A percentile compares a stretch with the other conserved stretches of the same genome.
These are phyloP conservation scores for Invenusta paracnida DNA, from an alignment of 2,888 invertebrate genomes.

Conservation along the genomic window DNA sequence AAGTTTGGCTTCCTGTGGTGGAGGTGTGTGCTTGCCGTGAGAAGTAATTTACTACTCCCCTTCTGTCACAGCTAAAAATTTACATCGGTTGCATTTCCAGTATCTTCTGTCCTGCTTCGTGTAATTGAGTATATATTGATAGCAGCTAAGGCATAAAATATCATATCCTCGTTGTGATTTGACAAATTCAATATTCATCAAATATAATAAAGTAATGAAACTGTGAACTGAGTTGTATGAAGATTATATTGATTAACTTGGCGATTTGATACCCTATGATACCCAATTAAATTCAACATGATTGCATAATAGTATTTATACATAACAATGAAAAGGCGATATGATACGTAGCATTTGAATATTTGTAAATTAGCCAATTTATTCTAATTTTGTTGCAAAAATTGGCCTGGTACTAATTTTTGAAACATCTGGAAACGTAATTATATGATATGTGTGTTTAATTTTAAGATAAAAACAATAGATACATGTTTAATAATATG, in stretches of 20 bases:
- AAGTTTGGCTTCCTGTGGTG: neutral
- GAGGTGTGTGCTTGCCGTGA: neutral
- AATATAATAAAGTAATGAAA: neutral
- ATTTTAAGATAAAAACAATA: too few relatives aligned
- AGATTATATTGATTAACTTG: too few relatives aligned
- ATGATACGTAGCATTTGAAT: too few relatives aligned
- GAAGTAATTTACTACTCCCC: neutral
- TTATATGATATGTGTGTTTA: too few relatives aligned
- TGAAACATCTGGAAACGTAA: too few relatives aligned
- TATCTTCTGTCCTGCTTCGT: neutral
- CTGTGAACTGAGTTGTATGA: neutral
- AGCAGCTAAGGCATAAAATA: slow-evolving; percentile 8
- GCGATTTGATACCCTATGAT: too few relatives aligned
- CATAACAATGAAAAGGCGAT: neutral
- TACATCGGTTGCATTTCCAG: neutral
- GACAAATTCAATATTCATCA: neutral
- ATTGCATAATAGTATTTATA: neutral
- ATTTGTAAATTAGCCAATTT: too few relatives aligned
- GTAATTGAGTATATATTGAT: slow-evolving; percentile 17
- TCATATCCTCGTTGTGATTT: neutral
- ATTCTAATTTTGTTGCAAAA: too few relatives aligned
- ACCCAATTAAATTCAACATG: neutral
- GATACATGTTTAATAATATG: too few relatives aligned
- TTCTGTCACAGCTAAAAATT: neutral
- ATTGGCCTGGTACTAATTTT: too few relatives aligned